Base-by-base conservation (phyloP, 2,888 invertebrate genomes). In the Axea sp. region DNA sequence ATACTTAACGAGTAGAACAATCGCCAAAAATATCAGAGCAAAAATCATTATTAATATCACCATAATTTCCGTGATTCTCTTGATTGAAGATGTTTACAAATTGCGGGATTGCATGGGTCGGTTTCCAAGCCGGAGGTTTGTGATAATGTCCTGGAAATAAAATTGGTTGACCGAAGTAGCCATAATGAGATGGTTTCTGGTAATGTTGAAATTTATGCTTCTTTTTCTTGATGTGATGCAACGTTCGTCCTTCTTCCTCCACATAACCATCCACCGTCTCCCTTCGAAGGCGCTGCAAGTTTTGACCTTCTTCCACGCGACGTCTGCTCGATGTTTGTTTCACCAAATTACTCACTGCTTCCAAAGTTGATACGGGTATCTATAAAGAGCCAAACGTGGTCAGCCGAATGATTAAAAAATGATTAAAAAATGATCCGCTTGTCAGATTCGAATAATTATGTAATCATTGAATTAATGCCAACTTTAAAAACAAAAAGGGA, bases 301-400 rank as follows among this genome's bases (percentile, higher is more conserved):
- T 57, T 51, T 53, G 30, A 11, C 37, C 28, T 26, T 59, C n/a
- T n/a, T n/a, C n/a, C n/a, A n/a, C 45, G 19, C 45, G 51, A 31
- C 81, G 75, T 31, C 77, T 78, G 0, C 76, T 76, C 0, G 77
- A 49, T 1, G 79, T 74, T 3, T 80, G 76, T 68, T 84, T 86
- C 1, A 86, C 80, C 3, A 84, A 76, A 31, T 75, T 75, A 1
- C 83, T 80, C 0, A 85, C 82, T 1, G 87, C 84, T 26, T 86
- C 82, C 11, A 84, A 73, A 6, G 85, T 86, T 41, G 79, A 71
- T n/a, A 85, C 74, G 0, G 86, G 86, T 22, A 85, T 85, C 86
- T 86, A 41, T n/a, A n/a, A n/a, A n/a, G n/a, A n/a, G n/a, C n/a
- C n/a, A n/a, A n/a, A n/a, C n/a, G n/a, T n/a, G n/a, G n/a, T n/a